Base-by-base conservation (phyloP, 1,140 invertebrate genomes). In the Drosophila ohnishii region DNA sequence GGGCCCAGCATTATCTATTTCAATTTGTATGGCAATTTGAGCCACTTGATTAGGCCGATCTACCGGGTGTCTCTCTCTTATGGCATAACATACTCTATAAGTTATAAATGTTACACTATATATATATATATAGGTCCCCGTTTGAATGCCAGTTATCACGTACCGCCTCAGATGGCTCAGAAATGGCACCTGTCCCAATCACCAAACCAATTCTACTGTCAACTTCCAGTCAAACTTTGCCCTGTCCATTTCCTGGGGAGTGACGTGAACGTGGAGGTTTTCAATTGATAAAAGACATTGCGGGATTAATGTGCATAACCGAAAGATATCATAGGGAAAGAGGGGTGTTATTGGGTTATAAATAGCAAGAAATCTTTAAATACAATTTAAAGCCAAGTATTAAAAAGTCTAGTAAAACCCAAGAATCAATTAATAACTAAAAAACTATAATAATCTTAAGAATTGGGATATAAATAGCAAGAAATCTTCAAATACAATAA, bases 1-100 rank as follows among this genome's bases (percentile, higher is more conserved):
- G 25, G 25, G 53, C 45, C 16, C 7, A 25, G 57, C 47, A 62
- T 83, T 82, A 78, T 83, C 80, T 61, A 61, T 66, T 75, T 71
- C 58, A 61, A 66, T 75, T 75, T 75, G 70, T 80, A 78, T 42
- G 37, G 61, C 60, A 75, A 75, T 83, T 80, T 59, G 72, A 80
- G 73, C 58, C 73, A 81, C 64, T 78, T 67, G 60, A 63, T 80
- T 56, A 58, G 55, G 48, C 53, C 65, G 62, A 44, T 69, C 34
- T 37, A 34, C 62, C 14, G 28, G 62, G n/a, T 60, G 34, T 63
- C 44, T 64, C 42, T 50, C 14, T 7, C 45, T 19, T 19, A 5
- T 47, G 13, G 50, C 16, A 35, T 22, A 51, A 53, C 50, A 53
- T 13, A 34, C 13, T 16, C 32, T 53, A 9, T 35, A 53, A 35